Evolutionary conservation across 2,797 vertebrate genomes (phyloP), one percentile per base, ranked within the genome.

Genomic region (Ptychadena robeensis): DNA sequence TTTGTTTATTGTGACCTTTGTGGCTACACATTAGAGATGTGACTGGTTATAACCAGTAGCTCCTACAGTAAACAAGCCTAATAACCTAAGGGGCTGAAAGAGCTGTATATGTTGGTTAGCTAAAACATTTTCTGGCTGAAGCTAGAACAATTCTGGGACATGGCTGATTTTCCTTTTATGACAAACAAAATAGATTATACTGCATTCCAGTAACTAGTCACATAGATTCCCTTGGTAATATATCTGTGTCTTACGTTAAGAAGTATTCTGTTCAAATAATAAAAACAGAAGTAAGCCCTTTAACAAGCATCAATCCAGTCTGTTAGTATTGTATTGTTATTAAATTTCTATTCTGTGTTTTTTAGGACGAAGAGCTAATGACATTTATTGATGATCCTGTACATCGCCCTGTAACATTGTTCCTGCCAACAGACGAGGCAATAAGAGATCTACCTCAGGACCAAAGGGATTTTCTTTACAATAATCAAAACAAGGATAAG

Each of bases 391-490:
- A 89, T 0, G 90, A 97, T 9, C 88, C 75, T 0, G 67, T 93
- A 2, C 90, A 96, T 88, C 93, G 91, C 28, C 97, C 97, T 0
- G 86, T 98, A 85, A 98, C 96, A 0, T 14, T 98, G 85, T 96
- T 99, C 91, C 91, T 96, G 92, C 97, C 98, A 4, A 94, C 94
- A 0, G 96, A 99, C 66, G 22, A 2, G 0, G 91, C 91, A 70
- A 92, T 99, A 88, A 91, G 92, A 2, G 90, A 91, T 18, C 90
- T 99, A 34, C 88, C 95, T 0, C 89, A 91, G 79, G 91, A 95
- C 25, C 95, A 96, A 80, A 95, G 92, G 88, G 91, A 97, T 83
- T 97, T 95, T 87, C 94, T 99, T 67, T 96, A 94, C 82, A 93
- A 90, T 79, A 87, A 82, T 34, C 86, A 94, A 64, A 96, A 97